These are phyloP conservation scores for Denticeps clupeoides DNA, from an alignment of 2,797 vertebrate genomes.

Conservation along the genomic window DNA sequence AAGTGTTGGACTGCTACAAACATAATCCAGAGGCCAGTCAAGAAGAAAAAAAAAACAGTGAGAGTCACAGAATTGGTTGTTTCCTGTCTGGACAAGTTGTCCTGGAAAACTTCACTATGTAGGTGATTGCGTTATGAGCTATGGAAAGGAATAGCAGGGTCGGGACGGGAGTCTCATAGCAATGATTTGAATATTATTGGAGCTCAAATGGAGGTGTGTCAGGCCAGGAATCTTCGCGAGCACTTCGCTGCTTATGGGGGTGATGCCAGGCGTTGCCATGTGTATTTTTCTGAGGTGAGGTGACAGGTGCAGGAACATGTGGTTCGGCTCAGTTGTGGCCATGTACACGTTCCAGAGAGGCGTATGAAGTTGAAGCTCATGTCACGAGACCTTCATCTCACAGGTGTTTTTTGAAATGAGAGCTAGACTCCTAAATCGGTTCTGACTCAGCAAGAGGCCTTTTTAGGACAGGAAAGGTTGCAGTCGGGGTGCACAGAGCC, in stretches of 20 bases:
- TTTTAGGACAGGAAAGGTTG: slow-evolving; percentile 38
- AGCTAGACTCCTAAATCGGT: slow-evolving; percentile 37
- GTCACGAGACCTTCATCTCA: slow-evolving; percentile 58
- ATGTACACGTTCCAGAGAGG: slow-evolving; percentile 35
- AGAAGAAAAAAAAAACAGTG: slow-evolving; percentile 52
- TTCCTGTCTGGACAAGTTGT: slow-evolving; percentile 47
- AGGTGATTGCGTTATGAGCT: slow-evolving; percentile 58
- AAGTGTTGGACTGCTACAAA: slow-evolving; percentile 51
- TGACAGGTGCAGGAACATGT: slow-evolving; percentile 68
- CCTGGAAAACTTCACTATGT: slow-evolving; percentile 47
- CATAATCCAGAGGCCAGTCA: slow-evolving; percentile 63
- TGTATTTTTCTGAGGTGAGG: slow-evolving; percentile 46
- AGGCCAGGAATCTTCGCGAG: slow-evolving; percentile 41
- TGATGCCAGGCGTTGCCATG: slow-evolving; percentile 63
- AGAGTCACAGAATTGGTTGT: slow-evolving; percentile 54
- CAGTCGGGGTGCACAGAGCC: slow-evolving; percentile 28
- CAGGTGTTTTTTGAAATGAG: slow-evolving; percentile 34
- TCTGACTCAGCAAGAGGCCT: slow-evolving; percentile 37
- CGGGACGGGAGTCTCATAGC: slow-evolving; percentile 39
- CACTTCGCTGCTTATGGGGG: slow-evolving; percentile 37
- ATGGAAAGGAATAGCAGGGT: slow-evolving; percentile 49
- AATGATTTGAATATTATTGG: slow-evolving; percentile 59
- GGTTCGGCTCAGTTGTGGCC: slow-evolving; percentile 50
- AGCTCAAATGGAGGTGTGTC: slow-evolving; percentile 59
- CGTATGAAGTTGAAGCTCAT: slow-evolving; percentile 64